phyloP scores from a whole-genome alignment of 1,140 invertebrate species.

The Drosophila lacertosa region DNA sequence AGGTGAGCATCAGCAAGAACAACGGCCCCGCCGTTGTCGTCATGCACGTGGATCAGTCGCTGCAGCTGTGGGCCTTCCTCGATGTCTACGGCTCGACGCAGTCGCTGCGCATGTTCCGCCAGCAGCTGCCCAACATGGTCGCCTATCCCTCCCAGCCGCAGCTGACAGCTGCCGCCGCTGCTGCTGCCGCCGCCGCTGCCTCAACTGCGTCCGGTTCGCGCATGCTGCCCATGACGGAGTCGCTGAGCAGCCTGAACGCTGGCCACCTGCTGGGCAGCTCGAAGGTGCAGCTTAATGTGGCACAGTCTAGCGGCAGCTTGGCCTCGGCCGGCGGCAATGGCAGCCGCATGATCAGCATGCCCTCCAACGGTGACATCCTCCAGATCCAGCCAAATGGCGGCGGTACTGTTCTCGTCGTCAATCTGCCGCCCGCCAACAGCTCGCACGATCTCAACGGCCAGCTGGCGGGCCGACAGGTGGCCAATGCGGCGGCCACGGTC shows the following conservation, averaged over 20 bases:
- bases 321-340: slow-evolving; percentile 79
- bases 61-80: slow-evolving; percentile 96
- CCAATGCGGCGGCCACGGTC: slow-evolving; percentile 60
- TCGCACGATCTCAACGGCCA: slow-evolving; percentile 69
- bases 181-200: slow-evolving; percentile 14
- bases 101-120: slow-evolving; percentile 89
- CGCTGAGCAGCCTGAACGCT: slow-evolving; percentile 85
- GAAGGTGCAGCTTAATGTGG: slow-evolving; percentile 80
- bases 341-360: slow-evolving; percentile 84
- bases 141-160: slow-evolving; percentile 77
- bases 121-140: slow-evolving; percentile 81
- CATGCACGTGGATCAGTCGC: slow-evolving; percentile 97
- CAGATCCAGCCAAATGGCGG: slow-evolving; percentile 87
- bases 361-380: slow-evolving; percentile 85
- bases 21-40: slow-evolving; percentile 91
- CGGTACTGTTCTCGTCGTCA: slow-evolving; percentile 91
- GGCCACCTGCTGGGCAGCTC: slow-evolving; percentile 64
- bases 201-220: slow-evolving; percentile 40
- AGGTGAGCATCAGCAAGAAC: slow-evolving; percentile 95
- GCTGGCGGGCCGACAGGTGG: slow-evolving; percentile 22
- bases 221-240: slow-evolving; percentile 83
- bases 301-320: slow-evolving; percentile 65
- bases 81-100: slow-evolving; percentile 98
- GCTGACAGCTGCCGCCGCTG: slow-evolving; percentile 45
- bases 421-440: slow-evolving; percentile 88